A percentile compares a stretch with the other conserved stretches of the same genome.
Conservation (phyloP, 2,888 invertebrate genomes). For the Metalampra italica region DNA sequence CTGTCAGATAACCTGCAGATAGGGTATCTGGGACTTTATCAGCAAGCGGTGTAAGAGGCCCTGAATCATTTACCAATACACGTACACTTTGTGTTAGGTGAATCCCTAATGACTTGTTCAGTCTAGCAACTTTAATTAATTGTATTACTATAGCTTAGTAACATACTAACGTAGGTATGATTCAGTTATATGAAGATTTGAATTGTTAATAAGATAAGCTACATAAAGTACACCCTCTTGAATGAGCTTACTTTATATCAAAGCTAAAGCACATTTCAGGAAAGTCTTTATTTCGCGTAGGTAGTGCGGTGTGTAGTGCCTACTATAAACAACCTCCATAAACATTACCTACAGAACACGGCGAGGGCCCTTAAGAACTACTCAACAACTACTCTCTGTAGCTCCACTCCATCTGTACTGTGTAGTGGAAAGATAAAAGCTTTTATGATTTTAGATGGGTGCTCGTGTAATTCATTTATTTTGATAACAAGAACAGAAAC, state of each 20-base stretch:
- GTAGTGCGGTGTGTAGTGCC: not conserved
- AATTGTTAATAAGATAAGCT: not conserved
- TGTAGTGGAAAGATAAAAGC: not conserved
- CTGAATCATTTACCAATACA: not conserved
- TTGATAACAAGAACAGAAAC: no score
- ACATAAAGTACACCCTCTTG: not conserved
- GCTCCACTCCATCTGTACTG: not conserved
- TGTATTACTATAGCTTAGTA: not conserved
- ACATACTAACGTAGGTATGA: no score
- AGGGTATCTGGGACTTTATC: no score
- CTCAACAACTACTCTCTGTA: not conserved
- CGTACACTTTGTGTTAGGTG: slow-evolving; percentile 1
- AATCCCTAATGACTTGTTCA: slow-evolving; percentile 7
- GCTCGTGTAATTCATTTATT: not conserved
- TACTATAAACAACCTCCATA: slow-evolving; percentile 8
- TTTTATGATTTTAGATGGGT: not conserved
- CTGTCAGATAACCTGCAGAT: no score
- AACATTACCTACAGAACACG: not conserved
- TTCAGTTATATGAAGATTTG: no score
- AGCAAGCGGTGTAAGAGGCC: no score
- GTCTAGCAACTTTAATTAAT: not conserved
- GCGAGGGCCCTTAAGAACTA: slow-evolving; percentile 4
- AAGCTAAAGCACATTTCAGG: slow-evolving; percentile 4
- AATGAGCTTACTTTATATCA: not conserved
- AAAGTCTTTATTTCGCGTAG: slow-evolving; percentile 3